phyloP scores from a whole-genome alignment of 2,113 vertebrate species.

The Panurus biarmicus region DNA sequence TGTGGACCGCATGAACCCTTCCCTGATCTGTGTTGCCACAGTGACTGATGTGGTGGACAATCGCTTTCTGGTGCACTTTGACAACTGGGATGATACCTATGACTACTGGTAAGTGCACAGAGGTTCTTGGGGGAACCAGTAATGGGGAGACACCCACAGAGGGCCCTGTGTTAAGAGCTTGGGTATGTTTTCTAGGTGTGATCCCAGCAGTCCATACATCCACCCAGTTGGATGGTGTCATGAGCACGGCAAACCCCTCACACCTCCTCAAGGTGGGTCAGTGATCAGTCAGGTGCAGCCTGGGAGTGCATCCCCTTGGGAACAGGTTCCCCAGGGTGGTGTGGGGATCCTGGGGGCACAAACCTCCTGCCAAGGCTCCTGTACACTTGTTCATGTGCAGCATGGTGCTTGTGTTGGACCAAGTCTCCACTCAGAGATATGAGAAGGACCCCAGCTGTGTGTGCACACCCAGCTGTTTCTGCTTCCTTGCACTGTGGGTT shows the following conservation, averaged over 20 bases:
- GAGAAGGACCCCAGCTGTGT: not conserved
- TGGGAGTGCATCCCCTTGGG: not conserved
- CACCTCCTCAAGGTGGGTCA: slow-evolving; percentile 91
- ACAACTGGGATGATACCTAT: slow-evolving; percentile 98
- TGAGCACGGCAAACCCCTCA: slow-evolving; percentile 88
- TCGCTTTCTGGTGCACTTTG: slow-evolving; percentile 96
- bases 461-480: not conserved
- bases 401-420: not conserved
- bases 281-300: not conserved
- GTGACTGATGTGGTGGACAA: slow-evolving; percentile 90
- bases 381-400: not conserved
- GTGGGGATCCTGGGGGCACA: not conserved
- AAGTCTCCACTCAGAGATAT: not conserved
- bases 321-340: not conserved
- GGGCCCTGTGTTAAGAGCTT: not conserved
- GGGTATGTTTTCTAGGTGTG: slow-evolving; percentile 81
- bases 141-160: not conserved
- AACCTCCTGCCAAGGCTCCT: not conserved
- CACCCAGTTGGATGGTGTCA: slow-evolving; percentile 97
- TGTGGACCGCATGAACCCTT: slow-evolving; percentile 97
- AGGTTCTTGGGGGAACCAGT: not conserved
- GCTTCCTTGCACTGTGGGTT: not conserved
- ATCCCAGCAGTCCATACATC: slow-evolving; percentile 93
- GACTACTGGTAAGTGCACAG: slow-evolving; percentile 88
- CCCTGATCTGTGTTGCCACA: slow-evolving; percentile 94